Evolutionary conservation across 2,797 vertebrate genomes (phyloP).

Genomic region (Oceanodroma leucorhoa): DNA sequence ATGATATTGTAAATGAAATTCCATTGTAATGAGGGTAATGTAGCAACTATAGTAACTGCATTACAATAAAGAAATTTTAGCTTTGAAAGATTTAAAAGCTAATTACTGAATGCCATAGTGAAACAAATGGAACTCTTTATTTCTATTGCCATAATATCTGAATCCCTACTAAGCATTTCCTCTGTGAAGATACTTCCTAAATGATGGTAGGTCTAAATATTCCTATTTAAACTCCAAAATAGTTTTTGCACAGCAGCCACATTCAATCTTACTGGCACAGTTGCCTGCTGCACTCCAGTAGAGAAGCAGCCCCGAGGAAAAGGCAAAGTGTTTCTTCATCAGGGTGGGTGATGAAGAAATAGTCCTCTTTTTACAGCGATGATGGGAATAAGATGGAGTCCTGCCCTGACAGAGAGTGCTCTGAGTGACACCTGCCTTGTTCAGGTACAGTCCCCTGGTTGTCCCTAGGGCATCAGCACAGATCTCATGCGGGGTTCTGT

Average conservation of each 20-base stretch:
- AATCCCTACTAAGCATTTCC: neutral
- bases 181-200: neutral
- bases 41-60: neutral
- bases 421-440: neutral
- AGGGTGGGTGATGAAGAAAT: neutral
- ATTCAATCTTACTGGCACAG: neutral
- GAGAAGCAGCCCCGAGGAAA: neutral
- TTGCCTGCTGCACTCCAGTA: neutral
- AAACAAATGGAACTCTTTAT: neutral
- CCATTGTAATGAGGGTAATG: neutral
- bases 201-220: neutral
- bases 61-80: neutral
- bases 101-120: neutral
- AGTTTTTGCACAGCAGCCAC: neutral
- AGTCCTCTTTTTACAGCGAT: accelerated
- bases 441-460: neutral
- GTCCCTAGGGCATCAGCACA: accelerated
- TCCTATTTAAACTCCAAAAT: neutral
- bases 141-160: neutral
- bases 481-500: neutral
- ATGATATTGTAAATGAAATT: neutral
- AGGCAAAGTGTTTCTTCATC: neutral
- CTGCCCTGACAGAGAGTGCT: neutral
- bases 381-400: neutral
- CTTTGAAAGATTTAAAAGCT: slow-evolving; percentile 13